Base-by-base conservation (phyloP, 2,797 vertebrate genomes). In the Nasua narica region DNA sequence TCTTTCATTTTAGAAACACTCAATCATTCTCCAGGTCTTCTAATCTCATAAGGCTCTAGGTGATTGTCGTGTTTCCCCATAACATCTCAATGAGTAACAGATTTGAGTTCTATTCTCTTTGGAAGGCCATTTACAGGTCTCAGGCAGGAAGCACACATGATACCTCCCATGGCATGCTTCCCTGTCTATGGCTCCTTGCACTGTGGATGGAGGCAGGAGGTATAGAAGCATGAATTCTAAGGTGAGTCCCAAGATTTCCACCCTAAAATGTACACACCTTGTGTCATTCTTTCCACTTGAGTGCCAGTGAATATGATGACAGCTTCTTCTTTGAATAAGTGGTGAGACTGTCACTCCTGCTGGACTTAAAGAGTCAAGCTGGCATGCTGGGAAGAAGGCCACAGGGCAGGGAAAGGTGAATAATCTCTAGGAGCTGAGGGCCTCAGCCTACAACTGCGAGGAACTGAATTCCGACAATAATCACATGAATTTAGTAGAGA, bases 1-100 rank as follows among this genome's bases (percentile, higher is more conserved):
- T 67, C 23, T 69, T 92, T 85, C 37, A 72, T 77, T 96, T 81
- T 70, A 91, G 40, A 92, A 95, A 86, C 50, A 46, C 52, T 91
- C 43, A 72, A 62, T 82, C 76, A 56, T 69, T 32, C 46, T 77
- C 4, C 15, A 50, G 29, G 15, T 83, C 32, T 94, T 97, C 84
- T 76, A 70, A 94, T 92, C 40, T 79, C 78, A 37, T 84, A 84
- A 43, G 86, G 37, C 18, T 82, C 12, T 93, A 23, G 43, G n/a
- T 18, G 3, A 5, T 6, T 54, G 60, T 19, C 67, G 37, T 48
- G 35, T 81, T 58, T 54, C 10, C 25, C 62, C 18, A 67, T 3
- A 19, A 9, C 18, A 48, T 21, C n/a, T 87, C 48, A 69, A 8
- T 48, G 19, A 92, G 40, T 43, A 97, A 40, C 29, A 43, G 10